Base-by-base conservation (phyloP, 1,140 invertebrate species). In the Drosophila varians region DNA sequence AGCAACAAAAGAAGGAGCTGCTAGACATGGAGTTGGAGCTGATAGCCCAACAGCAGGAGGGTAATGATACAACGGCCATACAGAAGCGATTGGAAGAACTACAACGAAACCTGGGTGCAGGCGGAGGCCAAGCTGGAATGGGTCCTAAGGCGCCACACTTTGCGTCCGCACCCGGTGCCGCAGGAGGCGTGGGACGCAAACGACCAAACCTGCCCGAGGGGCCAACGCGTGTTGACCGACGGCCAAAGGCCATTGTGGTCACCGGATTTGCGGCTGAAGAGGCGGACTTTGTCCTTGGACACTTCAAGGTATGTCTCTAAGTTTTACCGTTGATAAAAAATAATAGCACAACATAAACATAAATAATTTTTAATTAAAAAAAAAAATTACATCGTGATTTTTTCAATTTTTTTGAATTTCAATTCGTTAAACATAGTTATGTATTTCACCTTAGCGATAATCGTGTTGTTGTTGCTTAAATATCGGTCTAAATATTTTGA, bases 1-100 rank as follows among this genome's bases (percentile, higher is more conserved):
- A 91, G 55, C 90, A 91, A 52, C 89, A 91, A 21, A 91, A 91
- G 21, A 91, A 91, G 65, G 90, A 91, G 56, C 68, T 91, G 46
- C 83, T 91, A 16, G 90, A 91, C 14, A 88, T 91, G 69, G 90
- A 91, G 69, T 54, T 91, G 40, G 90, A 91, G 62, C 65, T 91
- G 1, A 77, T 91, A 56, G 90, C 89, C 21, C 90, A 91, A 46
- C 90, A 91, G 26, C 90, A 91, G 40, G 90, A 91, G 57, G 90
- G 90, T 1, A 91, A 91, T 36, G 90, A 91, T 43, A 91, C 90
- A 4, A 74, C 78, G 6, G 90, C 77, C 51, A 78, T 91, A 55
- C 90, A 91, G 51, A 91, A 90, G 25, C 74, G 90, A 21, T 52
- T 91, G 5, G 89, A 91, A 54, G 90, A 91, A 49, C 61, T 91